phyloP scores from a whole-genome alignment of 2,888 invertebrate genomes.

The Chamaedrilus cognettii region DNA sequence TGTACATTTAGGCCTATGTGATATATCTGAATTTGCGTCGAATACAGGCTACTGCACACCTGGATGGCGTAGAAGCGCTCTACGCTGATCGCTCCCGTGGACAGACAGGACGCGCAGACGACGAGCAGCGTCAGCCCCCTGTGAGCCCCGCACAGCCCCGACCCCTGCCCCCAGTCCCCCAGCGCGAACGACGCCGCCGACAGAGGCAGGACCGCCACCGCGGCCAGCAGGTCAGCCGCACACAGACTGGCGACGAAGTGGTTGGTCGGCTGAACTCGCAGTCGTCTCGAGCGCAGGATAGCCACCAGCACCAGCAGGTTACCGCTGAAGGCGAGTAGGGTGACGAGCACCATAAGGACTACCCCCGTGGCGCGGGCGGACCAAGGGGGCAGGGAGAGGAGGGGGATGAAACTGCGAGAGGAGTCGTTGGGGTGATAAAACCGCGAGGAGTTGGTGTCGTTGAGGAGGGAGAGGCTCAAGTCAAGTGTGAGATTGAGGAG shows the following conservation, averaged over 20 bases:
- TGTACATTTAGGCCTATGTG: too few species aligned
- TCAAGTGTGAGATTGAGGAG: too few species aligned
- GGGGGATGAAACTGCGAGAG: too few species aligned
- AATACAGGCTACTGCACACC: too few species aligned
- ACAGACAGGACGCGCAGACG: constrained; percentile 7
- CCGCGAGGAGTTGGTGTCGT: too few species aligned
- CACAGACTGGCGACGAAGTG: constrained; percentile 13
- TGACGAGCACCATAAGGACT: not conserved
- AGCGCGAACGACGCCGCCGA: not conserved
- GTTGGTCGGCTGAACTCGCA: constrained; percentile 15
- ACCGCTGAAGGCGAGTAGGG: not conserved
- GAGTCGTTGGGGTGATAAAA: too few species aligned
- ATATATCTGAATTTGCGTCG: too few species aligned
- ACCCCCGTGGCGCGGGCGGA: not conserved
- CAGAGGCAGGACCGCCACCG: constrained; percentile 5
- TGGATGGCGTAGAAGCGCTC: constrained; percentile 10
- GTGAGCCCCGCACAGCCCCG: not conserved
- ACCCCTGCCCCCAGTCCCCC: not conserved
- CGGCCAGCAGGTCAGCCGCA: constrained; percentile 6
- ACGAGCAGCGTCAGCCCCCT: not conserved
- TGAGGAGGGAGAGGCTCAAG: too few species aligned
- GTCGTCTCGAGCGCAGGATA: not conserved
- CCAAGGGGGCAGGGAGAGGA: too few species aligned
- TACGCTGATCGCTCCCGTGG: constrained; percentile 13
- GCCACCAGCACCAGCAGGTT: not conserved